Conservation (phyloP, 2,888 invertebrate genomes). For the Andricus quercusramuli region DNA sequence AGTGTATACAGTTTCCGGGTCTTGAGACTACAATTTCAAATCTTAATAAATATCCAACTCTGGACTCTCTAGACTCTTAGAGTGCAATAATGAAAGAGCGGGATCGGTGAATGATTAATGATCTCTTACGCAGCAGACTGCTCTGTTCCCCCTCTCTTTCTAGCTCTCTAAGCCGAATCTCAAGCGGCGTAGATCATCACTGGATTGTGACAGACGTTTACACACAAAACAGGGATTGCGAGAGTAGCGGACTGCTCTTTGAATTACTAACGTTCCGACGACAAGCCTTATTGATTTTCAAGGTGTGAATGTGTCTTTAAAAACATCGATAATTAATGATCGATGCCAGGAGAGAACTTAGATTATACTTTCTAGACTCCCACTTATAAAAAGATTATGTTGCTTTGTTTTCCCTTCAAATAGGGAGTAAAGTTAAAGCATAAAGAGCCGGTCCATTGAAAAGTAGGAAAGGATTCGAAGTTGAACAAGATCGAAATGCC, state of each 20-base stretch:
- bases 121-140: neutral
- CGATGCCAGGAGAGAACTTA: neutral
- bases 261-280: constrained; percentile 16
- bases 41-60: constrained; percentile 1
- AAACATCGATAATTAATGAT: constrained; percentile 8
- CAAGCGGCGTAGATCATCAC: constrained; percentile 10
- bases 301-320: constrained; percentile 15
- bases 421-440: neutral
- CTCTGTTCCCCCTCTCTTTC: constrained; percentile 1
- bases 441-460: neutral
- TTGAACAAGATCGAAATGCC: constrained; percentile 59
- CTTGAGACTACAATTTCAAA: neutral
- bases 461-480: neutral
- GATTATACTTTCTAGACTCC: constrained; percentile 1
- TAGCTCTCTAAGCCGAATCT: constrained; percentile 9
- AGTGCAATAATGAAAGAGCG: constrained; percentile 1
- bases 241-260: neutral
- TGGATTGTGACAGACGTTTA: constrained; percentile 15
- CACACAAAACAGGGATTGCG: neutral
- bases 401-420: neutral
- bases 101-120: constrained; percentile 23
- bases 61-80: no score
- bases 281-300: constrained; percentile 24
- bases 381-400: neutral
- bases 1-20: constrained; percentile 3